Evolutionary conservation across 2,888 invertebrate genomes (phyloP).

Genomic region (Phalangium opilio): DNA sequence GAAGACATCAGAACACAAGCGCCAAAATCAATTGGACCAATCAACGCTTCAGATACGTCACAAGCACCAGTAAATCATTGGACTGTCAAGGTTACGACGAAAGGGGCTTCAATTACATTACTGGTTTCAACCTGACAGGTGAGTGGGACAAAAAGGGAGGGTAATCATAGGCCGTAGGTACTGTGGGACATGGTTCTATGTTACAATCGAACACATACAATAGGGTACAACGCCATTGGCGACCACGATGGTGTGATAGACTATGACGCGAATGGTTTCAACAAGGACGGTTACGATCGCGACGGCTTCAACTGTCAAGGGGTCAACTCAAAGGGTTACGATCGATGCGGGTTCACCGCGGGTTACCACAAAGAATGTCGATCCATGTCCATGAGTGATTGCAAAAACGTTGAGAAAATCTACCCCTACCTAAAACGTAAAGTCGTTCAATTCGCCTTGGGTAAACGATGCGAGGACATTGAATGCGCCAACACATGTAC

Average conservation of each 20-base stretch:
- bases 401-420: conserved; percentile 23
- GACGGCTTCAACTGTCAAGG: conserved; percentile 25
- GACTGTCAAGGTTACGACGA: conserved; percentile 25
- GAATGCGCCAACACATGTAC: conserved; percentile 26
- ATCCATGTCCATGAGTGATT: conserved; percentile 23
- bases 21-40: too few species aligned
- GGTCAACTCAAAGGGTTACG: conserved; percentile 24
- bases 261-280: conserved; percentile 25
- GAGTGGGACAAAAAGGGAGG: too few species aligned
- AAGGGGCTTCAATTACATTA: conserved; percentile 24
- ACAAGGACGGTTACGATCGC: conserved; percentile 27
- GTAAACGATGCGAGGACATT: conserved; percentile 25
- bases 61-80: conserved; percentile 5
- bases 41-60: conserved; percentile 3
- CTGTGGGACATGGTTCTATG: neutral
- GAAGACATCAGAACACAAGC: too few species aligned
- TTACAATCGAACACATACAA: neutral
- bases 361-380: conserved; percentile 26
- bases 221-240: conserved; percentile 23
- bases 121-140: conserved; percentile 27
- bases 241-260: conserved; percentile 28
- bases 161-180: too few species aligned
- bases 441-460: conserved; percentile 25
- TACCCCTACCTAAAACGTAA: conserved; percentile 10
- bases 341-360: conserved; percentile 23